These are phyloP conservation scores for Eucera pruinosa DNA, from an alignment of 2,888 invertebrate genomes.

Conservation along the genomic window DNA sequence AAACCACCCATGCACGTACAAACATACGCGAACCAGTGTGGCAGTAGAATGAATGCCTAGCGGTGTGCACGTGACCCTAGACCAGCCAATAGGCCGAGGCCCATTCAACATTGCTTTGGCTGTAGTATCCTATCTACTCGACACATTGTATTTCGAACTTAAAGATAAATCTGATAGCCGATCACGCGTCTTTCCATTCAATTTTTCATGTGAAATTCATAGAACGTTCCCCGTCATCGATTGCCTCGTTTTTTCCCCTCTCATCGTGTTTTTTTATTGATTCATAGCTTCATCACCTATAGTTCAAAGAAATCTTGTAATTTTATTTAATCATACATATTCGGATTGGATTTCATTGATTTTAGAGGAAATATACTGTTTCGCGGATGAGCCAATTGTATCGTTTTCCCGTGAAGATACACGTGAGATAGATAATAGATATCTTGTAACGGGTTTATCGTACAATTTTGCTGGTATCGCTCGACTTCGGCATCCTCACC, in stretches of 20 bases:
- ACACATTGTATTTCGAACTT: slow-evolving; percentile 20
- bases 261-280: slow-evolving; percentile 5
- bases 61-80: slow-evolving; percentile 68
- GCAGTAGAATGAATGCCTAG: slow-evolving; percentile 70
- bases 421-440: slow-evolving; percentile 8
- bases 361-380: slow-evolving; percentile 6
- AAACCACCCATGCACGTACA: slow-evolving; percentile 52
- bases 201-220: slow-evolving; percentile 20
- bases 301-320: slow-evolving; percentile 7
- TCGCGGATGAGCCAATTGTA: slow-evolving; percentile 13
- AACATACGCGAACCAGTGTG: slow-evolving; percentile 65
- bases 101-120: slow-evolving; percentile 68
- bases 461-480: background rate
- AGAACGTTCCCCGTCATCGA: background rate
- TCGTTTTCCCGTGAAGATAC: background rate
- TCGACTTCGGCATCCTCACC: background rate
- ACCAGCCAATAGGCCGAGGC: slow-evolving; percentile 69
- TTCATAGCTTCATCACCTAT: slow-evolving; percentile 7
- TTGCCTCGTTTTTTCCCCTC: too few species aligned
- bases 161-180: slow-evolving; percentile 31
- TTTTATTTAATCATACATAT: background rate
- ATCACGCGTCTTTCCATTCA: slow-evolving; percentile 10
- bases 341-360: background rate
- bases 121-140: slow-evolving; percentile 57
- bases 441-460: slow-evolving; percentile 11